Base-by-base conservation (phyloP, 2,888 invertebrate genomes). In the Pyrgus malvae region DNA sequence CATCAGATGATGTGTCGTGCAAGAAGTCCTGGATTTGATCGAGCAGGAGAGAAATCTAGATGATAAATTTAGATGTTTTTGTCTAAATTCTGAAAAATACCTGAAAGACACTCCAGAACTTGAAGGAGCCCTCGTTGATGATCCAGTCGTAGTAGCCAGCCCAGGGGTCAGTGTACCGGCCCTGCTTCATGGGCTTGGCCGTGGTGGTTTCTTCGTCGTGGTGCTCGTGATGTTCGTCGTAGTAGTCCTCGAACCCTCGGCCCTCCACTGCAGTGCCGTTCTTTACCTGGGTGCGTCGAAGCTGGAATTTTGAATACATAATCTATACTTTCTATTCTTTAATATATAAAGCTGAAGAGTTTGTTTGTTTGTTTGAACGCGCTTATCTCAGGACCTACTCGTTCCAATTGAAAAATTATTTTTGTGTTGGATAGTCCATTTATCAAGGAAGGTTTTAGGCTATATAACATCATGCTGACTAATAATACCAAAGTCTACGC, bases 61-160 rank as follows among this genome's bases (percentile, higher is more conserved):
- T 25, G 25, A 9, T 2, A 25, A 3, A 25, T 8, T 25, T 8
- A 25, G 25, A 7, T 6, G 25, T 25, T 25, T 7, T 8, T 25
- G 25, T 7, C 8, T 6, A 2, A 7, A 25, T 11, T 21, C 21
- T 5, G 8, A n/a, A 3, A 16, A 38, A 80, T 79, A 95, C 96
- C 92, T 96, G 96, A 78, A 96, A 96, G 6, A 91, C 95, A 27
- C 96, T 95, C 96, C 96, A 96, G 82, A 96, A 96, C 76, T 96
- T 96, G 83, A 96, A 96, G 12, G 96, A 96, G 1, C 96, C 96
- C 76, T 96, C 96, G 69, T 95, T 96, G 71, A 96, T 96, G 63
- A 96, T 91, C 83, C 96, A 96, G 79, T 96, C 96, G 73, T 96
- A 96, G 80, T 96, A 96, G 0, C 95, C 94, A 27, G 93, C 93